These are phyloP conservation scores for Microtus montanus DNA, from an alignment of 2,113 vertebrate genomes.

Conservation along the genomic window DNA sequence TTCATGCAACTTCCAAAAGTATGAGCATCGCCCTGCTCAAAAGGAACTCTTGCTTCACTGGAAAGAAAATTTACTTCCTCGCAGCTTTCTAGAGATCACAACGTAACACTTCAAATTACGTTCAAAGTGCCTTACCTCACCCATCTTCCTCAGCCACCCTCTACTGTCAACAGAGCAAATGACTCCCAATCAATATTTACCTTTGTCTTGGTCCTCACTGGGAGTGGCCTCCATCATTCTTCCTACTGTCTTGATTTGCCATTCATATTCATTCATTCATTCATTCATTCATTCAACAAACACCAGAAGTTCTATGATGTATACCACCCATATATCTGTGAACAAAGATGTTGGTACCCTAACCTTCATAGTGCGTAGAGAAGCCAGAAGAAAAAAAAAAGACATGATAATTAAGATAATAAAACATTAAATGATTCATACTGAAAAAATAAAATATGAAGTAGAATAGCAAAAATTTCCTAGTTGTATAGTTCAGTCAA, in stretches of 20 bases:
- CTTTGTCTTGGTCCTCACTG: neutral
- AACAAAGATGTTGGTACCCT: neutral
- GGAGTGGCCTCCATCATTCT: neutral
- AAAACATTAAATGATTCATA: neutral
- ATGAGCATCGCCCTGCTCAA: slow-evolving; percentile 15
- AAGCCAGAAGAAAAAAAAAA: too few species aligned
- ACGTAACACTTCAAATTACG: neutral
- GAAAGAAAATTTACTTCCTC: slow-evolving; percentile 24
- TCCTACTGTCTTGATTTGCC: neutral
- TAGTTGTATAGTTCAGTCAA: neutral
- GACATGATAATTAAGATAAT: neutral
- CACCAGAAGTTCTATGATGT: slow-evolving; percentile 9
- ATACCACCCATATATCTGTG: neutral
- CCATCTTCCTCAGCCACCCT: neutral
- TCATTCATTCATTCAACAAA: neutral
- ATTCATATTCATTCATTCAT: neutral
- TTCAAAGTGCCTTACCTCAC: neutral
- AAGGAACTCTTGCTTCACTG: neutral
- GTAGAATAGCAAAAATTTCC: neutral
- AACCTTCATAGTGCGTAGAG: neutral
- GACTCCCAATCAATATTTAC: neutral
- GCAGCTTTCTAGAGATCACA: neutral
- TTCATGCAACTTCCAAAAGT: slow-evolving; percentile 2
- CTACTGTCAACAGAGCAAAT: neutral
- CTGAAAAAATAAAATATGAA: neutral